A percentile compares a stretch with the other conserved stretches of the same genome.
Evolutionary conservation across 2,113 vertebrate species (phyloP).

Genomic region (Cromileptes altivelis): DNA sequence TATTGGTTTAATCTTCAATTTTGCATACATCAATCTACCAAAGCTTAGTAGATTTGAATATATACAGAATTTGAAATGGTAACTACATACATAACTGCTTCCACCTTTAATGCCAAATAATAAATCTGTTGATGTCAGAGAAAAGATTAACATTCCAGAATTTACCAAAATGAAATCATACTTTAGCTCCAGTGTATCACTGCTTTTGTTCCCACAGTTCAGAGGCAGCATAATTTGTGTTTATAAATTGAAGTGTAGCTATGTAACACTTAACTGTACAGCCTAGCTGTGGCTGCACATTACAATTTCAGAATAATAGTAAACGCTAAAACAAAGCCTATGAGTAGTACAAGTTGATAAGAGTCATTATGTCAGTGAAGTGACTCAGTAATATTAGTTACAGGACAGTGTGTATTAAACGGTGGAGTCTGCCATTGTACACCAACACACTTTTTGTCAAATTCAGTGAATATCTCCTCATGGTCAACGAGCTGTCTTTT

Average conservation of each 20-base stretch:
- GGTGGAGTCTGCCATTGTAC: no score
- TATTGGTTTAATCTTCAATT: neutral
- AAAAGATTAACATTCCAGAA: neutral
- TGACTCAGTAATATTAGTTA: neutral
- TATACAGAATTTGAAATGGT: no score
- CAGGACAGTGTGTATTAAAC: neutral
- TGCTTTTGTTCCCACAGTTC: neutral
- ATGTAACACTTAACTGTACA: neutral
- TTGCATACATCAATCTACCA: neutral
- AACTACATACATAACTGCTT: neutral
- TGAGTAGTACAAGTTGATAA: neutral
- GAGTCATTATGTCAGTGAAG: neutral
- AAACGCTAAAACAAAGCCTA: neutral
- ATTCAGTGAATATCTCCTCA: no score
- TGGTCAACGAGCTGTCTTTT: no score
- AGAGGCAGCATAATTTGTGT: neutral
- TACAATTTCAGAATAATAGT: neutral
- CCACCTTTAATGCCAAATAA: neutral
- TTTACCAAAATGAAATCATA: neutral
- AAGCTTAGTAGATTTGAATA: no score
- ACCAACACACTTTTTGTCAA: no score
- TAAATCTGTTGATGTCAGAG: neutral
- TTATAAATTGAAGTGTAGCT: neutral
- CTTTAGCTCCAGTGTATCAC: neutral
- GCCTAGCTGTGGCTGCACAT: neutral